Conservation (phyloP, 2,113 vertebrate genomes). For the Otolemur garnettii region DNA sequence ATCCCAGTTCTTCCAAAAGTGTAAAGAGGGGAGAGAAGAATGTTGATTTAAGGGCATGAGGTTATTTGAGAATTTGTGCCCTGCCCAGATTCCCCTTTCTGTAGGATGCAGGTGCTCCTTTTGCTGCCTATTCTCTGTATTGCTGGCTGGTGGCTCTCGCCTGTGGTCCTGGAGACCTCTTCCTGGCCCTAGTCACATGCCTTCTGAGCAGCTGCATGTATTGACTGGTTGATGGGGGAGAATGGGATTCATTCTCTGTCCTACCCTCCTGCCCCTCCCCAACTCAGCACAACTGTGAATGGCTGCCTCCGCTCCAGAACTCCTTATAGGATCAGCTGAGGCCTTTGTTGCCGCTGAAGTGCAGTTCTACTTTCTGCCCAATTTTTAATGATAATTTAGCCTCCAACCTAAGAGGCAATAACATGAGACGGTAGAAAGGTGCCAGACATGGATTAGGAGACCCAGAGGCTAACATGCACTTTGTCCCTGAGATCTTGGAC, state of each 20-base stretch:
- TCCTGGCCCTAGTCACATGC: neutral
- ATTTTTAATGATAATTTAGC: neutral
- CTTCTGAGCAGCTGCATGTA: neutral
- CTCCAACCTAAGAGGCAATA: neutral
- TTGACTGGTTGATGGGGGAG: neutral
- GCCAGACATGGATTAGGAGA: neutral
- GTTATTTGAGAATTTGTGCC: neutral
- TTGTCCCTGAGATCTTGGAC: neutral
- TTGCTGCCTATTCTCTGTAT: neutral
- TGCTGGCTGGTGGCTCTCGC: neutral
- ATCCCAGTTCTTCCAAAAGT: slow-evolving; percentile 22
- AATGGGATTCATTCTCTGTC: neutral
- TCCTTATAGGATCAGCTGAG: neutral
- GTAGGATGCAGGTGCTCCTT: neutral
- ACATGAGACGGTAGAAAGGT: neutral
- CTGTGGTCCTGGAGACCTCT: neutral
- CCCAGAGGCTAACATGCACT: neutral
- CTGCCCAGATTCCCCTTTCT: neutral
- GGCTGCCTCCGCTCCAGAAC: neutral
- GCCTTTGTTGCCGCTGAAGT: neutral
- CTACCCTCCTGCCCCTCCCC: neutral
- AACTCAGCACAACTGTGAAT: neutral
- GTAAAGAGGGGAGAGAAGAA: neutral
- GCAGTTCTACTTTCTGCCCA: neutral
- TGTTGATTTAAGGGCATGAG: slow-evolving; percentile 18